Evolutionary conservation across 2,888 invertebrate species (phyloP).

Genomic region (Beris morrisii): DNA sequence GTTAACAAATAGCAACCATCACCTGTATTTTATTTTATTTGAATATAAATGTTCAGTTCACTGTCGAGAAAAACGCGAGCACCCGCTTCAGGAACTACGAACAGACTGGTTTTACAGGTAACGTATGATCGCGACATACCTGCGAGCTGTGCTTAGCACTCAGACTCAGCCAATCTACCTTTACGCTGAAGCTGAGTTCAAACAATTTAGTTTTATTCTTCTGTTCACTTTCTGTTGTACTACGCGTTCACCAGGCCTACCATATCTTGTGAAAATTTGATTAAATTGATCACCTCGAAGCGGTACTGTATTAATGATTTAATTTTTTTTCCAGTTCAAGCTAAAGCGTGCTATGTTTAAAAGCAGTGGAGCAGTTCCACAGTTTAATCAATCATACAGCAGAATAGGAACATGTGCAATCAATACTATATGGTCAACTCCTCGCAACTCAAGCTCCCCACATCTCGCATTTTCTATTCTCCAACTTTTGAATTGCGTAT

Average conservation of each 20-base stretch:
- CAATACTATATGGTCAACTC: too few relatives aligned
- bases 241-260: conserved; percentile 4
- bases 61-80: conserved; percentile 22
- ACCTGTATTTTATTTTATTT: too few relatives aligned
- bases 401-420: too few relatives aligned
- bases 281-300: background rate
- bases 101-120: conserved; percentile 36
- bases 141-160: conserved; percentile 30
- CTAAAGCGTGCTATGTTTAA: too few relatives aligned
- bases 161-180: conserved; percentile 18
- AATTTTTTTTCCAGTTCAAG: background rate
- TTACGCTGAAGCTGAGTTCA: too few relatives aligned
- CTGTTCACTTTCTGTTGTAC: conserved; percentile 15
- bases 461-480: too few relatives aligned
- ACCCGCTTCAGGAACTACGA: conserved; percentile 35
- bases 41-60: too few relatives aligned
- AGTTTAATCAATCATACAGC: too few relatives aligned
- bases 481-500: too few relatives aligned
- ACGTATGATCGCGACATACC: conserved; percentile 31
- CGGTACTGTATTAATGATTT: conserved; percentile 1
- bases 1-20: too few relatives aligned
- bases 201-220: background rate
- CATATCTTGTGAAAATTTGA: background rate
- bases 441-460: too few relatives aligned
- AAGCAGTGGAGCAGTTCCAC: too few relatives aligned